A percentile compares a stretch with the other conserved stretches of the same genome.
These are phyloP conservation scores for Siderastrea siderea DNA, from an alignment of 92 coral and sea anemone species.

Conservation along the genomic window DNA sequence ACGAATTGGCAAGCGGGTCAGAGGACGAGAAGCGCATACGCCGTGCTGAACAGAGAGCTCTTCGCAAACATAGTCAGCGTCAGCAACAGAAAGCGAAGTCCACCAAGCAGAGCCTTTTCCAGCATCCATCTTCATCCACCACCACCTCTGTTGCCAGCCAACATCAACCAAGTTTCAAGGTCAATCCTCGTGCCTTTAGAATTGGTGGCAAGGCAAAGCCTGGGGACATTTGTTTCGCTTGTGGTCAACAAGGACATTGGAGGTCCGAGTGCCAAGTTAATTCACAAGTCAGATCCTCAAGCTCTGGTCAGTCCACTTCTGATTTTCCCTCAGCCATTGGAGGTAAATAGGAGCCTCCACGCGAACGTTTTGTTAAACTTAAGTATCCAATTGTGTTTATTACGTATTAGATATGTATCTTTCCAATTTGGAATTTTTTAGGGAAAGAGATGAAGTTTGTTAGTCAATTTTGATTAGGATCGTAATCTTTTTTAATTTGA, in stretches of 20 bases:
- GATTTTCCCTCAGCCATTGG: neutral
- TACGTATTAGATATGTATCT: slow-evolving; percentile 7
- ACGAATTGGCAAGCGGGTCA: slow-evolving; percentile 57
- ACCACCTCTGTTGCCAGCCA: slow-evolving; percentile 6
- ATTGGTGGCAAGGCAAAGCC: slow-evolving; percentile 44
- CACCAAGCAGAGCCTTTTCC: slow-evolving; percentile 12
- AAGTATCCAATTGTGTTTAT: neutral
- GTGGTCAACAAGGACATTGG: slow-evolving; percentile 65
- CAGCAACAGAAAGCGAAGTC: slow-evolving; percentile 25
- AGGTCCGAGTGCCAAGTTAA: slow-evolving; percentile 45
- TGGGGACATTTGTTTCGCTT: slow-evolving; percentile 58
- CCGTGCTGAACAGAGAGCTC: slow-evolving; percentile 48
- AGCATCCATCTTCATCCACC: neutral
- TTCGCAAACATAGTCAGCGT: slow-evolving; percentile 21
- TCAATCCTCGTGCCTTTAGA: neutral
- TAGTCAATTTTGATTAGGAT: slow-evolving; percentile 25
- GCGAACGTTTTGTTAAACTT: slow-evolving; percentile 4
- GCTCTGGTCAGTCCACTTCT: slow-evolving; percentile 14
- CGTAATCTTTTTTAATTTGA: slow-evolving; percentile 27
- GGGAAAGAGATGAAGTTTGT: neutral
- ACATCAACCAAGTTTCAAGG: neutral
- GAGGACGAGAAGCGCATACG: slow-evolving; percentile 61
- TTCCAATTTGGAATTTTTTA: slow-evolving; percentile 3
- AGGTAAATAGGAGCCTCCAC: slow-evolving; percentile 21
- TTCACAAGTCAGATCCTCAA: slow-evolving; percentile 19